Evolutionary conservation across 2,113 vertebrate genomes (phyloP).

Genomic region (Zingel zingel): DNA sequence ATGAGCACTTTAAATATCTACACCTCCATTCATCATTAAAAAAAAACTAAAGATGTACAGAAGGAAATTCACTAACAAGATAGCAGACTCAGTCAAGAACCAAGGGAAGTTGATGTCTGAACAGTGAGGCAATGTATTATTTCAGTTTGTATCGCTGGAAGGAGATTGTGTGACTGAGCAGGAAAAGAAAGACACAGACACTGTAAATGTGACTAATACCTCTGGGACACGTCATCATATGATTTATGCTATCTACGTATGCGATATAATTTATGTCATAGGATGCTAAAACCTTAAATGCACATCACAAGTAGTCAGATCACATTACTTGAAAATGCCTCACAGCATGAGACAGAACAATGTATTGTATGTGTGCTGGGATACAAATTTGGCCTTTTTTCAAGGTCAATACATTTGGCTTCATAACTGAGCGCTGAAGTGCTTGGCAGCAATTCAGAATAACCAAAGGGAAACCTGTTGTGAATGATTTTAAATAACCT

Average conservation of each 20-base stretch:
- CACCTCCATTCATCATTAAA: constrained; percentile 28
- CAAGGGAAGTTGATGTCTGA: constrained; percentile 47
- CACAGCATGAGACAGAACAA: constrained; percentile 32
- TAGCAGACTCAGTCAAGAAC: constrained; percentile 26
- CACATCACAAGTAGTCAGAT: constrained; percentile 39
- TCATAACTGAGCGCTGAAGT: constrained; percentile 43
- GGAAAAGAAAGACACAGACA: constrained; percentile 43
- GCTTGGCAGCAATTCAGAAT: constrained; percentile 59
- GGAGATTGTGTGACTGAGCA: constrained; percentile 49
- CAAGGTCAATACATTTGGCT: constrained; percentile 61
- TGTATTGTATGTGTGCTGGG: constrained; percentile 21
- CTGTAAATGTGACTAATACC: constrained; percentile 54
- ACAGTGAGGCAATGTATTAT: constrained; percentile 11
- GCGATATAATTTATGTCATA: constrained; percentile 45
- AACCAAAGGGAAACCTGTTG: constrained; percentile 53
- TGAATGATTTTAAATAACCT: constrained; percentile 47
- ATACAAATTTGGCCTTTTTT: constrained; percentile 33
- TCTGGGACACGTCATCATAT: constrained; percentile 51
- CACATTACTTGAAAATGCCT: constrained; percentile 22
- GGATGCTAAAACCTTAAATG: constrained; percentile 56
- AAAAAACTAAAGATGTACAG: constrained; percentile 32
- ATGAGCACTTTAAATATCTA: neutral
- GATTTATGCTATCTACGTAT: constrained; percentile 61
- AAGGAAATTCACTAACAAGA: constrained; percentile 49
- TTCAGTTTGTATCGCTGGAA: constrained; percentile 30